Conservation (phyloP, 2,888 invertebrate genomes). For the Leptopilina myrica region DNA sequence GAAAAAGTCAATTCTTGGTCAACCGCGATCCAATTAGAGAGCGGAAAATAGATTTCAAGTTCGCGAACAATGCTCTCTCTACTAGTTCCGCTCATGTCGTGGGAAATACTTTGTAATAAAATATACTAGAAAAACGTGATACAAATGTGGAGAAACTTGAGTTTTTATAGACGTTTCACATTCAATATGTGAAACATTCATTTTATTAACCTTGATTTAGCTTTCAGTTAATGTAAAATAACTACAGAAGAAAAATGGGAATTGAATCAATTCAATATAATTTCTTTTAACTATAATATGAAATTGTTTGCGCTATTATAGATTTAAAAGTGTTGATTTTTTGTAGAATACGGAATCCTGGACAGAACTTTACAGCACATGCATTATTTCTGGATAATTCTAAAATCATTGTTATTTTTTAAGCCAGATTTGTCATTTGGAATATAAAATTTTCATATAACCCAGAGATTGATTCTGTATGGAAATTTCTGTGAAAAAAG, state of each 20-base stretch:
- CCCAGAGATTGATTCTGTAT: no score
- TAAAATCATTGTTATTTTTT: no score
- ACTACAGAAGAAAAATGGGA: background rate
- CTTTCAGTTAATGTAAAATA: background rate
- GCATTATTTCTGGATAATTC: no score
- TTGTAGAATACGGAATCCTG: no score
- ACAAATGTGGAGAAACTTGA: conserved; percentile 35
- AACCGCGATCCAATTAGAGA: conserved; percentile 35
- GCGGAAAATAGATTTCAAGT: conserved; percentile 41
- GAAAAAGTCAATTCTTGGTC: conserved; percentile 36
- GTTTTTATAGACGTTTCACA: background rate
- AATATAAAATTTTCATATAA: no score
- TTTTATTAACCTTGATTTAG: conserved; percentile 12
- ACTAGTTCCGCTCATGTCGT: conserved; percentile 31
- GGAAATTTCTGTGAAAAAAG: no score
- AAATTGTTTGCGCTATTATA: no score
- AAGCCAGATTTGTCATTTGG: no score
- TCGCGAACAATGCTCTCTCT: conserved; percentile 36
- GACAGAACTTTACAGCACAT: no score
- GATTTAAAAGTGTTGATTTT: no score
- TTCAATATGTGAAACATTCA: conserved; percentile 4
- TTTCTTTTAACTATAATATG: background rate
- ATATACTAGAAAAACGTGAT: conserved; percentile 36
- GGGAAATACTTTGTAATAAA: conserved; percentile 37
- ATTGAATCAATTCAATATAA: background rate